Base-by-base conservation (phyloP, 1,140 invertebrate species). In the Rhizoglyphus robini region DNA sequence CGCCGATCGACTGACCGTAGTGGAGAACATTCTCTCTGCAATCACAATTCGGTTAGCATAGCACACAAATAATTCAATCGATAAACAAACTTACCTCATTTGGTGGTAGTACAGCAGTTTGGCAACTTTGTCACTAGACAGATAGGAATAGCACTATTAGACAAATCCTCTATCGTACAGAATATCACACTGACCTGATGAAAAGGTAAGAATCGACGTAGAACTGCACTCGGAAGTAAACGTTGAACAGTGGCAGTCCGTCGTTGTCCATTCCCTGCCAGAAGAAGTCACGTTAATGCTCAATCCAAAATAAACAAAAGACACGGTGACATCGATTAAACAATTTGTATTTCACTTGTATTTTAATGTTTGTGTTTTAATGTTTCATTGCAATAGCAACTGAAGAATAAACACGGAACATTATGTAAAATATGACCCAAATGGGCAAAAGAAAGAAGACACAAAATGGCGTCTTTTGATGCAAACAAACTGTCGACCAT, bases 61-160 rank as follows among this genome's bases (percentile, higher is more conserved):
- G n/a, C 20, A 11, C 13, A 58, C 20, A 58, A 30, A 58, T 11
- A 41, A 41, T 11, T 11, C 18, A 41, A 41, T 41, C 8, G 18
- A 11, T 41, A 18, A 41, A 11, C 18, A 41, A 18, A 11, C 54
- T 30, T 58, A 58, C 34, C 59, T 27, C 72, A 97, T 77, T 79
- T 96, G 93, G 69, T 93, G 81, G 76, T 93, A 96, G 75, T 96
- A 96, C 73, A 94, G 85, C 72, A 90, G 87, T 27, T 88, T 80
- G 8, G 90, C 90, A 65, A 87, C 83, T 72, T 90, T 88, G 79
- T 96, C 90, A 76, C 86, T 87, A 74, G 51, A 76, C 77, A 67
- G 70, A 18, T 4, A 20, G 63, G 30, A 60, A 71, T 49, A 67
- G 46, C 4, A 65, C 57, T 38, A 68, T 65, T 51, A 46, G 74